Evolutionary conservation across 2,797 vertebrate species (phyloP), one percentile per base, ranked within the genome.

Genomic region (Sebastolobus alascanus): DNA sequence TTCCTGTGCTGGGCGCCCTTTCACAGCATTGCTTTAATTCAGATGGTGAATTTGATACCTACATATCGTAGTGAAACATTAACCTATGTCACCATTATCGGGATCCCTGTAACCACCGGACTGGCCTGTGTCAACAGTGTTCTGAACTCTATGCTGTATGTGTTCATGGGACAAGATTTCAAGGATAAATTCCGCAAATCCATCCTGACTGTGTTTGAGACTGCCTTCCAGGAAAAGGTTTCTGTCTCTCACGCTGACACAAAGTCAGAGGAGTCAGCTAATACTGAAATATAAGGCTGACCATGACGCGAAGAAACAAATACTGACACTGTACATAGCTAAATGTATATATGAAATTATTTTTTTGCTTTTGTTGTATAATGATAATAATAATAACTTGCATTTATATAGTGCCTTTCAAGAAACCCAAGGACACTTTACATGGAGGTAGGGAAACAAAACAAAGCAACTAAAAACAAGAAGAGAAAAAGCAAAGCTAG

Each of bases 1-100:
- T 99, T 98, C 91, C 85, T 97, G 66, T 99, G 97, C 81, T 98
- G 97, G 95, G 97, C 97, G 43, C 97, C 97, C 0, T 98, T 96
- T 83, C 97, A 99, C 0, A 93, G 97, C 79, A 87, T 97, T 64
- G 91, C 94, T 68, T 89, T 98, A 38, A 94, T 97, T 27, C 92
- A 94, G 74, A 91, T 97, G 94, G 85, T 95, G 8, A 94, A 94
- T 87, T 93, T 96, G 68, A 89, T 94, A 72, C 59, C 9, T 10
- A 3, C 76, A 5, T 8, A 29, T n/a, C 31, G 89, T 33, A 95
- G 67, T 70, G 55, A 74, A 22, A 92, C 54, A 29, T 73, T 96
- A 20, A 46, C 90, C n/a, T 78, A 92, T 56, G 82, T 94, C 65
- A 88, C 73, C 22, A 86, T 75, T 4, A 90, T 96, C 4, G 96